Evolutionary conservation across 2,113 vertebrate species (phyloP).

Genomic region (Proteles cristata): DNA sequence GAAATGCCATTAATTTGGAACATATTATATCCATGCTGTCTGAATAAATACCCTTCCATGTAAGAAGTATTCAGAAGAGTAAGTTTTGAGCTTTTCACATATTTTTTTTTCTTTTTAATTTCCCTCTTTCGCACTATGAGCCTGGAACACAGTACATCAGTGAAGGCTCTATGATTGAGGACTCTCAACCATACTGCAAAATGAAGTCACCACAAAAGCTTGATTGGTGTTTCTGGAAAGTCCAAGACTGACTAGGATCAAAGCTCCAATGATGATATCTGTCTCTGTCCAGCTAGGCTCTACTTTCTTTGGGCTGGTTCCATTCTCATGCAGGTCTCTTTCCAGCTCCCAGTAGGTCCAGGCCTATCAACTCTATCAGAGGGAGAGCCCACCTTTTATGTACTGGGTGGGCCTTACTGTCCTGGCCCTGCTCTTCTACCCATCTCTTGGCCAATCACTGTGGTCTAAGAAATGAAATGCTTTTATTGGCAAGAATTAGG

Average conservation of each 20-base stretch:
- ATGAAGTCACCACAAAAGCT: not conserved
- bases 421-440: not conserved
- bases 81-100: not conserved
- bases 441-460: not conserved
- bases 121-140: not conserved
- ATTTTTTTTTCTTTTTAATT: not conserved
- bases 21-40: not conserved
- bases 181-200: not conserved
- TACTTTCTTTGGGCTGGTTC: not conserved
- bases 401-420: not conserved
- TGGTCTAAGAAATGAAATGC: not conserved
- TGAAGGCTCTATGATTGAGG: not conserved
- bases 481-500: not conserved
- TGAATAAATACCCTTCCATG: not conserved
- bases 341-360: not conserved
- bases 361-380: not conserved
- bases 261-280: not conserved
- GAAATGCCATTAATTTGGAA: not conserved
- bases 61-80: not conserved
- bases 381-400: not conserved
- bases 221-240: not conserved
- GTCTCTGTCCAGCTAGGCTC: not conserved
- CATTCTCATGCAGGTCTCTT: not conserved
- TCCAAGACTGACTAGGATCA: not conserved
- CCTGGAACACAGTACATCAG: too few species aligned